Evolutionary conservation across 2,888 invertebrate genomes (phyloP), one percentile per base, ranked within the genome.

Genomic region (Oeneis ivallda): DNA sequence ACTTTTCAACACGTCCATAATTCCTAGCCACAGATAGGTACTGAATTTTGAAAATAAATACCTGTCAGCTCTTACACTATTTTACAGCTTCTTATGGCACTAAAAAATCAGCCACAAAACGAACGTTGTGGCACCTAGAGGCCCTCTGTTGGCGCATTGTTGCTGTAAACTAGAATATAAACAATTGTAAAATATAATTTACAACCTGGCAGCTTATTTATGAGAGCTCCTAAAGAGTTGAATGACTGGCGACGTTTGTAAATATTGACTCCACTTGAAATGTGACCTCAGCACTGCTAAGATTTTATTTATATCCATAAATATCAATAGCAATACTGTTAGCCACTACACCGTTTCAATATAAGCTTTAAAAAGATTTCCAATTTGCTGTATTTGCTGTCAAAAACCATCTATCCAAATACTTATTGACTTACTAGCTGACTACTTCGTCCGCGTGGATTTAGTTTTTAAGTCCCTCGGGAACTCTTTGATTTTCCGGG

Each of bases 181-280:
- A 87, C 86, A 87, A 87, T 84, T 85, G 84, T 87, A 84, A 88
- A 87, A 80, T 79, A 76, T 80, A 77, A 85, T 85, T 85, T 83
- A 84, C 72, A 68, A 47, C 73, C 53, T 72, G 58, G 64, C 68
- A 57, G 57, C 39, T 66, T 66, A 72, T 77, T 76, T 76, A 76
- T 70, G 74, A 66, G 41, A 63, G 26, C 52, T 65, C 65, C 66
- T 60, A 80, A 83, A 80, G 82, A 82, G 83, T 81, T 83, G 75
- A 76, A 71, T 72, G 74, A 74, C 68, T 26, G 49, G 43, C 19
- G 13, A 49, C 34, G 61, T 50, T 59, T 65, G 53, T 62, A 19
- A 43, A 61, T 65, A 62, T 70, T 67, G 54, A 17, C 37, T n/a
- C 17, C 47, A 43, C 52, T 52, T 56, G 41, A 41, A 56, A 41